Evolutionary conservation across 2,888 invertebrate species (phyloP).

Genomic region (Eristalis pertinax): DNA sequence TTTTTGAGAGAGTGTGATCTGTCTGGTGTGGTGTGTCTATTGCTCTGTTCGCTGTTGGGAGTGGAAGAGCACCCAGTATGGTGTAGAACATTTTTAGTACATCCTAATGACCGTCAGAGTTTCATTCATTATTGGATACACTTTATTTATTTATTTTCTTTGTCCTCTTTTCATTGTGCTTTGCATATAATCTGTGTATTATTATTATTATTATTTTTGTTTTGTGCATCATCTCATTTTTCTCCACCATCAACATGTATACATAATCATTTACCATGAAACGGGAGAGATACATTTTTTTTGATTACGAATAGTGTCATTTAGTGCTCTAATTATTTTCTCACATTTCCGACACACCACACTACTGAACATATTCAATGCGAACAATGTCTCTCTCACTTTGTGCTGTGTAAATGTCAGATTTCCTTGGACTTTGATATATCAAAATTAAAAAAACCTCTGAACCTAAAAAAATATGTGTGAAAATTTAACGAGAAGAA

Average conservation of each 20-base stretch:
- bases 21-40: slow-evolving; percentile 26
- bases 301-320: slow-evolving; percentile 48
- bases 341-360: slow-evolving; percentile 9
- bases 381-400: slow-evolving; percentile 5
- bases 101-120: slow-evolving; percentile 20
- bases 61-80: slow-evolving; percentile 38
- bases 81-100: slow-evolving; percentile 25
- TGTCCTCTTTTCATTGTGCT: slow-evolving; percentile 12
- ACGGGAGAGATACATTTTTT: slow-evolving; percentile 11
- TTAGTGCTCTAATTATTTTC: slow-evolving; percentile 47
- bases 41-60: slow-evolving; percentile 25
- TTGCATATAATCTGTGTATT: slow-evolving; percentile 15
- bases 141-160: slow-evolving; percentile 3
- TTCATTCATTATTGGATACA: slow-evolving; percentile 53
- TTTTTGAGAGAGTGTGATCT: slow-evolving; percentile 21
- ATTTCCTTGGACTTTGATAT: slow-evolving; percentile 63
- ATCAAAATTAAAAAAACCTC: slow-evolving; percentile 51
- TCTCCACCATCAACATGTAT: slow-evolving; percentile 39
- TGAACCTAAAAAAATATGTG: slow-evolving; percentile 46
- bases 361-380: slow-evolving; percentile 14
- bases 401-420: slow-evolving; percentile 50
- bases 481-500: slow-evolving; percentile 32
- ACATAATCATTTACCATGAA: slow-evolving; percentile 16
- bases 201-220: neutral
- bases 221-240: slow-evolving; percentile 52